Conservation (phyloP, 2,888 invertebrate species). For the Gisinianus flammeolus region DNA sequence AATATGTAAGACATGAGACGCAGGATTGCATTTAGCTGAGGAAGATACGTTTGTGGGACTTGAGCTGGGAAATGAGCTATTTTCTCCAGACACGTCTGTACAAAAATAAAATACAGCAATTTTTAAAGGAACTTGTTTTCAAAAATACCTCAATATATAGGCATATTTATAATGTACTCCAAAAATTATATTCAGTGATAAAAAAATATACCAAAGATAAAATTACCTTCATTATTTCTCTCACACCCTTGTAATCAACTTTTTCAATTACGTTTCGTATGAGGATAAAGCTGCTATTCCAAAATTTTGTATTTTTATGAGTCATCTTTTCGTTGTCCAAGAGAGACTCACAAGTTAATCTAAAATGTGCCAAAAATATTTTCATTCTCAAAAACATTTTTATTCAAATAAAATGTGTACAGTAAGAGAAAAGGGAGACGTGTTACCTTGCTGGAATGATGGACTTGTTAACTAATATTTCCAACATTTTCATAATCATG, state of each 20-base stretch:
- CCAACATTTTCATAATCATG: conserved; percentile 76
- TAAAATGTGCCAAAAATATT: conserved; percentile 61
- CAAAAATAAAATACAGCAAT: conserved; percentile 34
- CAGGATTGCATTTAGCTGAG: conserved; percentile 80
- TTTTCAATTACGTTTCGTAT: conserved; percentile 84
- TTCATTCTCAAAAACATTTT: too few species aligned
- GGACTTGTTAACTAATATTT: conserved; percentile 75
- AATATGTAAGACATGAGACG: conserved; percentile 87
- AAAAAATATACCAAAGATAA: conserved; percentile 4
- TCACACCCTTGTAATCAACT: conserved; percentile 93
- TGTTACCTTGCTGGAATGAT: conserved; percentile 69
- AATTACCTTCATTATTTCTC: conserved; percentile 85
- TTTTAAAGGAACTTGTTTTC: too few species aligned
- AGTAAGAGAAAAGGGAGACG: neutral
- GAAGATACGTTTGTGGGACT: conserved; percentile 79
- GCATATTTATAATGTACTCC: neutral
- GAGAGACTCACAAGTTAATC: conserved; percentile 85
- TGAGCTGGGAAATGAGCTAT: conserved; percentile 79
- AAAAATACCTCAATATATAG: too few species aligned
- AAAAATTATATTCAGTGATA: neutral
- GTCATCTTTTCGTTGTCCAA: conserved; percentile 82
- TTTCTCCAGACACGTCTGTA: conserved; percentile 83
- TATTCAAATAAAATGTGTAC: neutral
- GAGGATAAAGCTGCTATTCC: conserved; percentile 86
- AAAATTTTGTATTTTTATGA: conserved; percentile 81